Evolutionary conservation across 2,113 vertebrate species (phyloP).

Genomic region (Cygnus atratus): DNA sequence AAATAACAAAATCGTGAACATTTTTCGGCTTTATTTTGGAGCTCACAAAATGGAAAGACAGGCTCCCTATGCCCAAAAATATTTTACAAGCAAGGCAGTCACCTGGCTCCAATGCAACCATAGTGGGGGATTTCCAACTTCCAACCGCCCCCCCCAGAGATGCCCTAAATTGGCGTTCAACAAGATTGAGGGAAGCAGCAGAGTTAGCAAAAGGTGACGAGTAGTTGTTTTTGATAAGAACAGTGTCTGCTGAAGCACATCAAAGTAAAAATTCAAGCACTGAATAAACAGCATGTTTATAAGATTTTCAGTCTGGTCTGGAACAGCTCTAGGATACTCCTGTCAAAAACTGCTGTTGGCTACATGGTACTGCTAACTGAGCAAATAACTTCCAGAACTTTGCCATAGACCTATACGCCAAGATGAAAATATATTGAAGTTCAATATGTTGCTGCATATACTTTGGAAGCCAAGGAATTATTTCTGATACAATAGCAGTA

Average conservation of each 20-base stretch:
- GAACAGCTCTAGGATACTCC: neutral
- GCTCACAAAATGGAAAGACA: neutral
- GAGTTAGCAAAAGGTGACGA: constrained; percentile 39
- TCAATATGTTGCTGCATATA: neutral
- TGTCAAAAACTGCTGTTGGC: neutral
- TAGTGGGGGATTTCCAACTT: neutral
- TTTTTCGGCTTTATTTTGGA: neutral
- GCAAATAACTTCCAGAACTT: neutral
- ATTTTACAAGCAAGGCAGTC: neutral
- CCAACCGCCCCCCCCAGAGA: neutral
- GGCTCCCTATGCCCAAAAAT: neutral
- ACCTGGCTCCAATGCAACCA: neutral
- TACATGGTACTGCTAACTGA: rapidly evolving
- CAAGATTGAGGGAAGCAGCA: neutral
- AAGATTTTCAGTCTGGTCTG: neutral
- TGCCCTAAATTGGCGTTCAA: neutral
- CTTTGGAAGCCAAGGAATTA: neutral
- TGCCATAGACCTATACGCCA: neutral
- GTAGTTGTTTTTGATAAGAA: constrained; percentile 21
- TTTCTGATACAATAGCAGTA: neutral
- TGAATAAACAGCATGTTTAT: neutral
- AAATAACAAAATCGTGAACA: neutral
- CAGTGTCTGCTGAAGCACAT: neutral
- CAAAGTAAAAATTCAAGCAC: neutral
- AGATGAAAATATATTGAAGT: neutral